Evolutionary conservation across 2,113 vertebrate genomes (phyloP).

Genomic region (Trochalopteron elliotii): DNA sequence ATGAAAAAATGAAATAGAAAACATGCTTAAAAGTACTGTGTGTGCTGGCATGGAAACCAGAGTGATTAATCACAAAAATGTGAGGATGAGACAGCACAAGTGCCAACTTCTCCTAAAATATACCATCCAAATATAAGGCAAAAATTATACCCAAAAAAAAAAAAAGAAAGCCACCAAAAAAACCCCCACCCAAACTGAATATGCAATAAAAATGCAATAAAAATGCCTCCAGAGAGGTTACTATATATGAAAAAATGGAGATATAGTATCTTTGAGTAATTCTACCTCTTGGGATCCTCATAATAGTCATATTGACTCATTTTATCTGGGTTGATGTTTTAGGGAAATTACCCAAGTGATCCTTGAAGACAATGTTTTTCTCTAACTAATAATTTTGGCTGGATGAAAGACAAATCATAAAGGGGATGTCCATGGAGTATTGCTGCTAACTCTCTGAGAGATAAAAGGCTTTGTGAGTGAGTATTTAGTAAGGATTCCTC

Average conservation of each 20-base stretch:
- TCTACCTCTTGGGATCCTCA: background rate
- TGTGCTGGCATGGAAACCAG: background rate
- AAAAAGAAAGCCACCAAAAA: no score
- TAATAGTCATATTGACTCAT: background rate
- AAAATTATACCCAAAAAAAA: no score
- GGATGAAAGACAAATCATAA: background rate
- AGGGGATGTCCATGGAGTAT: background rate
- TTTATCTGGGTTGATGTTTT: background rate
- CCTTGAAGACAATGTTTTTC: background rate
- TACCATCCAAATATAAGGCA: background rate
- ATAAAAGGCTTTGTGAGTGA: background rate
- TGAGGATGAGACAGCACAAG: background rate
- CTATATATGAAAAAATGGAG: background rate
- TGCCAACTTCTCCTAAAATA: background rate
- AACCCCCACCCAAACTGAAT: no score
- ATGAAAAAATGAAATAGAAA: background rate
- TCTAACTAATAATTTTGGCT: background rate
- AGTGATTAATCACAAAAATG: background rate
- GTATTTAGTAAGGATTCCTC: background rate
- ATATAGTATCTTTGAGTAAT: background rate
- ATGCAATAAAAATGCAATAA: no score
- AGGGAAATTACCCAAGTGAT: background rate
- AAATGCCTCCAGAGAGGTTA: background rate
- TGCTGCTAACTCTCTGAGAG: background rate
- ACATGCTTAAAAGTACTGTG: background rate